Conservation (phyloP, 2,888 invertebrate genomes). For the Rotaria socialis region DNA sequence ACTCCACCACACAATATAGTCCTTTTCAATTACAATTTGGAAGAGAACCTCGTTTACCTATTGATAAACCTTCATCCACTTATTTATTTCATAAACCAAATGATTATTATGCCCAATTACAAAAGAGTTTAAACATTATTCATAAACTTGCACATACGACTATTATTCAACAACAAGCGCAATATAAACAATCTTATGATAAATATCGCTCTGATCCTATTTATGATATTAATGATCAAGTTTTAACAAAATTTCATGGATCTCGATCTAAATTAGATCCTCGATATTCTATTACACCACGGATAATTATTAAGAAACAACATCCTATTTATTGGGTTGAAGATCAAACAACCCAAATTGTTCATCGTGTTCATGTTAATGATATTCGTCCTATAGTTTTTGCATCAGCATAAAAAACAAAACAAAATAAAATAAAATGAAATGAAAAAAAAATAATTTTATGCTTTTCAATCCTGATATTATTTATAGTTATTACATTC, state of each 20-base stretch:
- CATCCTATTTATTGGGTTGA: constrained; percentile 5
- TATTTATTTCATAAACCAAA: background rate
- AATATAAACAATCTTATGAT: background rate
- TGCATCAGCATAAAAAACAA: background rate
- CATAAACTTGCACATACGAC: background rate
- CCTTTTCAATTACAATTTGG: constrained; percentile 3
- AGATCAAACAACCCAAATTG: background rate
- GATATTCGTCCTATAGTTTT: background rate
- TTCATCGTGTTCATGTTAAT: background rate
- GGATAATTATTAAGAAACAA: background rate
- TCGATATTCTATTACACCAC: background rate
- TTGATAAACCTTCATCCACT: background rate
- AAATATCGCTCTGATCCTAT: background rate
- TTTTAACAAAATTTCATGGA: background rate
- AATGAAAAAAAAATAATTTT: no score
- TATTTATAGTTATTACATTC: no score
- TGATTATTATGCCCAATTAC: background rate
- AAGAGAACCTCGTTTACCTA: background rate
- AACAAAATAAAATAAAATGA: no score
- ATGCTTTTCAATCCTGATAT: no score
- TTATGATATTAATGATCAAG: background rate
- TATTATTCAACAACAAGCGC: background rate
- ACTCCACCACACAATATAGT: background rate
- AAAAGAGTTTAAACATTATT: background rate
- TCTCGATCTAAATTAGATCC: background rate